Conservation (phyloP, 1,140 invertebrate genomes). For the Scaptomyza montana region DNA sequence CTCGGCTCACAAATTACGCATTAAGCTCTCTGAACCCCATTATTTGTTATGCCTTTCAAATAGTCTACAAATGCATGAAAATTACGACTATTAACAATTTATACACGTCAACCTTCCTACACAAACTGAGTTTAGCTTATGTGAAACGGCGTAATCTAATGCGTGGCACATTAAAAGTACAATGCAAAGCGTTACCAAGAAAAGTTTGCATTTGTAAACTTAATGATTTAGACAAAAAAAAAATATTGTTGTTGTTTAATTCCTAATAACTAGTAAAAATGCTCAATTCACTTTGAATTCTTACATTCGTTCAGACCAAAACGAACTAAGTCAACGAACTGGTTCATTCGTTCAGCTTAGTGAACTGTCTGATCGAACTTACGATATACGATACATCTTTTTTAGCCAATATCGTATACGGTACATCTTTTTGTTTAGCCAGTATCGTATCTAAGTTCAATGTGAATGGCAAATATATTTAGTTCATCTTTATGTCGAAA, state of each 20-base stretch:
- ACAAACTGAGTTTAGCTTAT: neutral
- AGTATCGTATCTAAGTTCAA: neutral
- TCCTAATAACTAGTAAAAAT: no score
- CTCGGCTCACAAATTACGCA: no score
- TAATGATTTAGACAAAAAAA: no score
- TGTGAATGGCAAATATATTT: neutral
- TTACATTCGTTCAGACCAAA: no score
- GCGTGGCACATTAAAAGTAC: constrained; percentile 23
- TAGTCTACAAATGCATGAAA: neutral
- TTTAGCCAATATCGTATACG: neutral
- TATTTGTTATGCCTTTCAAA: neutral
- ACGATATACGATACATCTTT: no score
- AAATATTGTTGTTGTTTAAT: no score
- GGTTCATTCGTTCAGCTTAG: no score
- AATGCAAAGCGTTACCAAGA: constrained; percentile 4
- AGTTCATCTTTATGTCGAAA: neutral
- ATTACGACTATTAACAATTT: neutral
- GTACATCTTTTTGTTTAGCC: no score
- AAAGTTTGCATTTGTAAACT: neutral
- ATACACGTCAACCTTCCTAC: neutral
- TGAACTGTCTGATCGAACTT: no score
- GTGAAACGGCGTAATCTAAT: constrained; percentile 22
- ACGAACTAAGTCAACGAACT: no score
- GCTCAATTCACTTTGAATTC: no score
- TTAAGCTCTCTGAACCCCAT: neutral